Conservation (phyloP, 1,140 invertebrate species). For the Triops longicaudatus region DNA sequence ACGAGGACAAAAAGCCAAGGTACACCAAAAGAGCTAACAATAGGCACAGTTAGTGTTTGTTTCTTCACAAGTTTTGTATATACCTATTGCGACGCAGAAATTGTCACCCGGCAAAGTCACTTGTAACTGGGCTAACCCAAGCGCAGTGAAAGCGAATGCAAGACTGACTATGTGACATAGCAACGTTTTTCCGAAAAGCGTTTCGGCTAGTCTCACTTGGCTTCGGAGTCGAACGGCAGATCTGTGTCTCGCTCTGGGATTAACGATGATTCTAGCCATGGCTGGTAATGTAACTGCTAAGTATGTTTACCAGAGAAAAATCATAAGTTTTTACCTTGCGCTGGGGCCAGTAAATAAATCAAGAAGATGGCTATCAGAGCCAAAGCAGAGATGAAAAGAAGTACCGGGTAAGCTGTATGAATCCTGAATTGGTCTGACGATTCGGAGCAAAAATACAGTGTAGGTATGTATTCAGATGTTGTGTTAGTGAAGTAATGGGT, state of each 20-base stretch:
- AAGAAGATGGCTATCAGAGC: slow-evolving; percentile 21
- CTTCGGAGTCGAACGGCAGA: not conserved
- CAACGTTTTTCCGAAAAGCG: slow-evolving; percentile 15
- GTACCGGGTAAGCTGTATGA: slow-evolving; percentile 3
- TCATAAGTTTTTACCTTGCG: slow-evolving; percentile 18
- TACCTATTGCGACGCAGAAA: slow-evolving; percentile 16
- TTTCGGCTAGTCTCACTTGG: slow-evolving; percentile 19
- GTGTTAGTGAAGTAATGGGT: not conserved
- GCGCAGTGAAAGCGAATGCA: not conserved
- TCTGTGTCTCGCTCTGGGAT: not conserved
- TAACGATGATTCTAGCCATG: slow-evolving; percentile 2
- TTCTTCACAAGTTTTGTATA: not conserved
- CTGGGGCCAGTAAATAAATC: slow-evolving; percentile 20
- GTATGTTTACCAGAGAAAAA: not conserved
- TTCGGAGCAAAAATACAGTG: not conserved
- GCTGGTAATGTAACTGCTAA: not conserved
- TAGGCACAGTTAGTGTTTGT: not conserved
- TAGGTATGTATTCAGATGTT: not conserved
- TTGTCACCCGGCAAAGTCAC: not conserved
- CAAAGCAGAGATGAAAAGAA: slow-evolving; percentile 21
- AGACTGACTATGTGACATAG: slow-evolving; percentile 21
- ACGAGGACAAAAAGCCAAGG: slow-evolving; percentile 7
- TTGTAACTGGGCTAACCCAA: not conserved
- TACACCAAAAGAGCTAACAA: slow-evolving; percentile 18
- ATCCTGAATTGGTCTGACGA: not conserved